Conservation (phyloP, 1,140 invertebrate species). For the Drosophila simulans region DNA sequence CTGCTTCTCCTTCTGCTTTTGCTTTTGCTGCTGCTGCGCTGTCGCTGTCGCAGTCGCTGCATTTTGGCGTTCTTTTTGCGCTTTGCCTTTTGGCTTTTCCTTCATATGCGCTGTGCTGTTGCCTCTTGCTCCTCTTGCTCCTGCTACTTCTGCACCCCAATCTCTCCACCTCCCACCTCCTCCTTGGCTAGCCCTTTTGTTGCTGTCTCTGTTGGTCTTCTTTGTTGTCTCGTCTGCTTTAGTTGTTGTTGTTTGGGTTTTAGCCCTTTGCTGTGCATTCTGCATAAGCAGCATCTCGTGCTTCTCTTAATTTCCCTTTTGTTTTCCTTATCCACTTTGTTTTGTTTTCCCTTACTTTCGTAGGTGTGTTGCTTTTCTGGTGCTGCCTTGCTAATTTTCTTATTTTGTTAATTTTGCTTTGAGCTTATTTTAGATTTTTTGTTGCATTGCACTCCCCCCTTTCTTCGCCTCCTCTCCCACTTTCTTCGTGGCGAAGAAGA, state of each 20-base stretch:
- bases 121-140: neutral
- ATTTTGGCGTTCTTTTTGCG: slow-evolving; percentile 78
- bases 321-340: slow-evolving; percentile 1
- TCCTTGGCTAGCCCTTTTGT: neutral
- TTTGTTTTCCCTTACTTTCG: slow-evolving; percentile 12
- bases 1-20: slow-evolving; percentile 7
- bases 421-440: slow-evolving; percentile 33
- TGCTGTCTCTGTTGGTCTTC: slow-evolving; percentile 60
- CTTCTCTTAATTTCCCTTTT: neutral
- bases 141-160: slow-evolving; percentile 4
- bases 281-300: slow-evolving; percentile 56
- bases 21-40: slow-evolving; percentile 32
- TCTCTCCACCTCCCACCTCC: neutral
- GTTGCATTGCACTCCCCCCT: slow-evolving; percentile 44
- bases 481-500: slow-evolving; percentile 26
- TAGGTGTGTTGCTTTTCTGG: neutral
- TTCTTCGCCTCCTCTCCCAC: neutral
- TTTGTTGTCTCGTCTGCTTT: slow-evolving; percentile 73
- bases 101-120: slow-evolving; percentile 44
- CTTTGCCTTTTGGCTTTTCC: slow-evolving; percentile 76
- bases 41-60: slow-evolving; percentile 53
- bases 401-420: slow-evolving; percentile 62
- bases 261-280: slow-evolving; percentile 58
- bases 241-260: slow-evolving; percentile 39
- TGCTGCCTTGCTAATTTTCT: slow-evolving; percentile 54